Evolutionary conservation across 1,140 invertebrate genomes (phyloP).

Genomic region (Araneus ventricosus): DNA sequence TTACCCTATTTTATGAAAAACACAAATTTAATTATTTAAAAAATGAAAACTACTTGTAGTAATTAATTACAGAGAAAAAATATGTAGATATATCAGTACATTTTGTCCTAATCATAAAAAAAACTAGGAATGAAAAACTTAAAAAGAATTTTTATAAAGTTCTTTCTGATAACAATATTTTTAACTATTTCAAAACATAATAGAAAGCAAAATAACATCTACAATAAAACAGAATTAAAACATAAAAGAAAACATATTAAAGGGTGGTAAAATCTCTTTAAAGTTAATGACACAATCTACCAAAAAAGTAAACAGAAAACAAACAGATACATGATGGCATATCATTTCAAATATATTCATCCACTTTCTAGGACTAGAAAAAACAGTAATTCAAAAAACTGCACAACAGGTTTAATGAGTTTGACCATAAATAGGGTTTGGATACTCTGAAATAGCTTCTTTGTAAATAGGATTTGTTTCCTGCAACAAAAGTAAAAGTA

Average conservation of each 20-base stretch:
- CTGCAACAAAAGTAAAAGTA: conserved; percentile 56
- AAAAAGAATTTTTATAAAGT: too few relatives aligned
- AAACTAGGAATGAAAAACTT: too few relatives aligned
- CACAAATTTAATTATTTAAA: too few relatives aligned
- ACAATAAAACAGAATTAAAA: too few relatives aligned
- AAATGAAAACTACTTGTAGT: too few relatives aligned
- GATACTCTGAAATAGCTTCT: conserved; percentile 73
- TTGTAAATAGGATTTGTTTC: conserved; percentile 76
- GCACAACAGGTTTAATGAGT: not conserved
- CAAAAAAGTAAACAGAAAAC: not conserved
- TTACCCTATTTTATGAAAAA: too few relatives aligned
- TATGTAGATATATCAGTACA: too few relatives aligned
- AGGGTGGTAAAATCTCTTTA: not conserved
- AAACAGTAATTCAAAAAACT: not conserved
- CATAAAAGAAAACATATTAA: not conserved
- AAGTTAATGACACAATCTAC: not conserved
- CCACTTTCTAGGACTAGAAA: conserved; percentile 39
- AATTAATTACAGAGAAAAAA: too few relatives aligned
- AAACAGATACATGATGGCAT: not conserved
- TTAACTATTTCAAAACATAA: too few relatives aligned
- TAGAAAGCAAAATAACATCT: too few relatives aligned
- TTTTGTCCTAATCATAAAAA: too few relatives aligned
- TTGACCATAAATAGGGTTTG: conserved; percentile 75
- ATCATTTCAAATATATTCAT: not conserved
- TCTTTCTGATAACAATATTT: too few relatives aligned